A percentile compares a stretch with the other conserved stretches of the same genome.
Conservation (phyloP, 2,797 vertebrate species). For the Rhabdomys pumilio region DNA sequence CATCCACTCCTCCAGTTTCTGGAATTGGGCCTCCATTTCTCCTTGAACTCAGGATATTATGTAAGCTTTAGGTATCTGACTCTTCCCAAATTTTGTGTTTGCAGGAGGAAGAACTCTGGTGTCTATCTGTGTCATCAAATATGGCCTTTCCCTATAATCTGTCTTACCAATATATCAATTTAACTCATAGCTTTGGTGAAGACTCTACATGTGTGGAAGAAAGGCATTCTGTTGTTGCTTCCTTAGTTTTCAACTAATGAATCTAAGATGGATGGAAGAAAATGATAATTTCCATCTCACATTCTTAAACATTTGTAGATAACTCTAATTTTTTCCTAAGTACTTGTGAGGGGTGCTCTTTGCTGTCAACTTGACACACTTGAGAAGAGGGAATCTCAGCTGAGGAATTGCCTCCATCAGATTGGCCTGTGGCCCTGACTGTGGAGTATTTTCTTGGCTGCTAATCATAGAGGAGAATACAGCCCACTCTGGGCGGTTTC, state of each 20-base stretch:
- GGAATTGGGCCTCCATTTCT: not conserved
- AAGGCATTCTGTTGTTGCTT: not conserved
- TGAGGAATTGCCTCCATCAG: not conserved
- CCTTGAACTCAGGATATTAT: not conserved
- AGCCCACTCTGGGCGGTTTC: not conserved
- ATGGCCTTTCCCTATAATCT: too few species aligned
- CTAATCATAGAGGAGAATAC: not conserved
- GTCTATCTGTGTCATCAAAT: not conserved
- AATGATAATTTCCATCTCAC: not conserved
- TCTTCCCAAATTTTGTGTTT: not conserved
- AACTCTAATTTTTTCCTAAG: conserved; percentile 36
- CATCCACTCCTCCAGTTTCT: not conserved
- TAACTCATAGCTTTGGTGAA: not conserved
- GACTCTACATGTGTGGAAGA: not conserved
- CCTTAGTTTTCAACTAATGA: not conserved
- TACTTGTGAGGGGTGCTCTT: not conserved
- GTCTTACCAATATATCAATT: not conserved
- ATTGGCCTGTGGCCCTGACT: not conserved
- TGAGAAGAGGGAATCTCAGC: not conserved
- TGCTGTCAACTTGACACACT: not conserved
- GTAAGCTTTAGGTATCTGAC: not conserved
- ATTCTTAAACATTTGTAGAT: not conserved
- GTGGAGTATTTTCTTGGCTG: not conserved
- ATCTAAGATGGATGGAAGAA: not conserved
- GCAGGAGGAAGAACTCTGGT: not conserved